These are phyloP conservation scores for Catamblyrhynchus diadema DNA, from an alignment of 2,797 vertebrate species.

Conservation along the genomic window DNA sequence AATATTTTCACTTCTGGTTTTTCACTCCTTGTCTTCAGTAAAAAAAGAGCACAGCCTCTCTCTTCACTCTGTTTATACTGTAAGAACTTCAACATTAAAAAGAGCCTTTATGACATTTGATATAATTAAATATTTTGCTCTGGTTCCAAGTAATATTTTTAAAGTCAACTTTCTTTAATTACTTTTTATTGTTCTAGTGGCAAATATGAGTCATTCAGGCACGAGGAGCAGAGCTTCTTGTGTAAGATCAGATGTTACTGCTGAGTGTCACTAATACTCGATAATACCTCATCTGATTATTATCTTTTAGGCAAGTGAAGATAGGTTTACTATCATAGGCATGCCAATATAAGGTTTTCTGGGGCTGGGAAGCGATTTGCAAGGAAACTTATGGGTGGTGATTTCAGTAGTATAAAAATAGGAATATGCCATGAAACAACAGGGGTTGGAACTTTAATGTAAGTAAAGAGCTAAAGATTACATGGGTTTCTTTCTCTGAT, in stretches of 20 bases:
- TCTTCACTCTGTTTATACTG: background rate
- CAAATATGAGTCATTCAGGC: slow-evolving; percentile 11
- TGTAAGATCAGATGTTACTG: background rate
- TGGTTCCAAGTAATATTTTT: slow-evolving; percentile 7
- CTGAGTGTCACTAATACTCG: background rate
- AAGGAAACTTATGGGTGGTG: background rate
- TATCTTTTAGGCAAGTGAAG: background rate
- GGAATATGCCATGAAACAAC: background rate
- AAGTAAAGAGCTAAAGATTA: background rate
- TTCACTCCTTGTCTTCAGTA: background rate
- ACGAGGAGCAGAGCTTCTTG: background rate
- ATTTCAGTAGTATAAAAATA: background rate
- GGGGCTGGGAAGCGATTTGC: background rate
- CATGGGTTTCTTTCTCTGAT: slow-evolving; percentile 48
- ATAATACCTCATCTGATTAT: background rate
- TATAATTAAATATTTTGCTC: background rate
- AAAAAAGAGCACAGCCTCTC: background rate
- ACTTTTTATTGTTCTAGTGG: slow-evolving; percentile 11
- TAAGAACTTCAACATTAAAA: background rate
- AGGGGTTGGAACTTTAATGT: background rate
- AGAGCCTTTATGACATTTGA: background rate
- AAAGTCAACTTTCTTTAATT: background rate
- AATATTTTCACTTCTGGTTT: slow-evolving; percentile 1
- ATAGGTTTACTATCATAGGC: background rate
- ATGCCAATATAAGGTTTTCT: background rate